Percentiles rank a stretch among this genome's conserved stretches.
These are phyloP conservation scores for Leptinotarsa tumamoca DNA, from an alignment of 2,888 invertebrate genomes.

Conservation along the genomic window DNA sequence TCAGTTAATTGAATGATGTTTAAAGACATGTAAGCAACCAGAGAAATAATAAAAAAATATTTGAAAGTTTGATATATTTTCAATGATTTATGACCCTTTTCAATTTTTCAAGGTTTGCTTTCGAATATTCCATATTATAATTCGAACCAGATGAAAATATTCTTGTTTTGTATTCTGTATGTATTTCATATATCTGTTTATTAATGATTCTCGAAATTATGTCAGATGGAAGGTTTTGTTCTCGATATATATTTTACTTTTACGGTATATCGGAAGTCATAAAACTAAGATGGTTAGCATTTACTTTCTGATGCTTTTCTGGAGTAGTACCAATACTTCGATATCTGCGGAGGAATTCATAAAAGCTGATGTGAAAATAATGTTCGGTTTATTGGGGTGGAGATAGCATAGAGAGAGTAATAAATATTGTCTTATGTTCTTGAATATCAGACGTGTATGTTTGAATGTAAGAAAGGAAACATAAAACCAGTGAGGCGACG, in stretches of 20 bases:
- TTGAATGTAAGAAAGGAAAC: constrained; percentile 30
- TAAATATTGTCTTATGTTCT: constrained; percentile 38
- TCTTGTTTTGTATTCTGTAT: too few relatives aligned
- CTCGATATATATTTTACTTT: background rate
- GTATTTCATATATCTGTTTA: too few relatives aligned
- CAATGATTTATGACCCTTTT: too few relatives aligned
- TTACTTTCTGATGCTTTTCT: background rate
- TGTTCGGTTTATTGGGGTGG: constrained; percentile 35
- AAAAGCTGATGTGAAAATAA: constrained; percentile 41
- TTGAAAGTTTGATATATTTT: too few relatives aligned
- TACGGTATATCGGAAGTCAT: background rate
- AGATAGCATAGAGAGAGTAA: constrained; percentile 28
- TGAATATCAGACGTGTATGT: constrained; percentile 36
- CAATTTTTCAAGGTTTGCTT: too few relatives aligned
- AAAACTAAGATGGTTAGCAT: background rate
- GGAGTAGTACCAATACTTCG: background rate
- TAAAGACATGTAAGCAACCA: too few relatives aligned
- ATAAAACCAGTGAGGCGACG: constrained; percentile 21
- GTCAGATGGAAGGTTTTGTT: background rate
- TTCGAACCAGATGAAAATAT: too few relatives aligned
- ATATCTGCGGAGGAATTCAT: background rate
- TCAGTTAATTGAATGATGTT: too few relatives aligned
- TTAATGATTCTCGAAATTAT: background rate
- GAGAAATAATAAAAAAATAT: too few relatives aligned
- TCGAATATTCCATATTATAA: too few relatives aligned